A percentile compares a stretch with the other conserved stretches of the same genome.
Evolutionary conservation across 2,888 invertebrate species (phyloP).

Genomic region (Ennomos quercinarius): DNA sequence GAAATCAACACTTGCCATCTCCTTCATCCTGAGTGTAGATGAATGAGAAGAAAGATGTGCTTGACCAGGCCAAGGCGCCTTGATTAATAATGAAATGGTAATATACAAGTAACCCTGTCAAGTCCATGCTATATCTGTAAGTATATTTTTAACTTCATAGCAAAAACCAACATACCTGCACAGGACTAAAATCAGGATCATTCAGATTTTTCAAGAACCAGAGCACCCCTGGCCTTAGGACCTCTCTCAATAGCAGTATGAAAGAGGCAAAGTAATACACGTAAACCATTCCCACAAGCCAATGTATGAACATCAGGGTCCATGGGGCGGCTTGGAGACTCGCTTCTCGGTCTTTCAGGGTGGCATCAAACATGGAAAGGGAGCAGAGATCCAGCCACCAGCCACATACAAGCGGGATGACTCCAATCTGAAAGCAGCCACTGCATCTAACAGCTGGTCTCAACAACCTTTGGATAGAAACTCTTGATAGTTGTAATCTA

Average conservation of each 20-base stretch:
- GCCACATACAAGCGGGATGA: slow-evolving; percentile 98
- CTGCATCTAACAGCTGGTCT: too few relatives aligned
- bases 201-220: slow-evolving; percentile 99
- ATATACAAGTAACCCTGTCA: too few relatives aligned
- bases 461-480: too few relatives aligned
- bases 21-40: too few relatives aligned
- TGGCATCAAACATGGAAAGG: slow-evolving; percentile 95
- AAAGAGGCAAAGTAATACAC: slow-evolving; percentile 99
- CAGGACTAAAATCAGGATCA: slow-evolving; percentile 99
- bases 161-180: slow-evolving; percentile 87
- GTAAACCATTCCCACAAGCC: slow-evolving; percentile 99
- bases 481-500: too few relatives aligned
- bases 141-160: too few relatives aligned
- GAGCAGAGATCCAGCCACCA: slow-evolving; percentile 99
- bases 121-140: too few relatives aligned
- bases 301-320: slow-evolving; percentile 98
- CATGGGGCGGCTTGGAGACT: slow-evolving; percentile 97
- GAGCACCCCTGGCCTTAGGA: slow-evolving; percentile 97
- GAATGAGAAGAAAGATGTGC: too few relatives aligned
- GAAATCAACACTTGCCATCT: too few relatives aligned
- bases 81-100: too few relatives aligned
- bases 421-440: slow-evolving; percentile 88
- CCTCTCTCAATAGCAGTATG: slow-evolving; percentile 95
- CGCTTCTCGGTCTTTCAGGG: slow-evolving; percentile 93
- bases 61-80: too few relatives aligned